These are phyloP conservation scores for Cryptocheilus praepositus DNA, from an alignment of 2,888 invertebrate species.

Conservation along the genomic window DNA sequence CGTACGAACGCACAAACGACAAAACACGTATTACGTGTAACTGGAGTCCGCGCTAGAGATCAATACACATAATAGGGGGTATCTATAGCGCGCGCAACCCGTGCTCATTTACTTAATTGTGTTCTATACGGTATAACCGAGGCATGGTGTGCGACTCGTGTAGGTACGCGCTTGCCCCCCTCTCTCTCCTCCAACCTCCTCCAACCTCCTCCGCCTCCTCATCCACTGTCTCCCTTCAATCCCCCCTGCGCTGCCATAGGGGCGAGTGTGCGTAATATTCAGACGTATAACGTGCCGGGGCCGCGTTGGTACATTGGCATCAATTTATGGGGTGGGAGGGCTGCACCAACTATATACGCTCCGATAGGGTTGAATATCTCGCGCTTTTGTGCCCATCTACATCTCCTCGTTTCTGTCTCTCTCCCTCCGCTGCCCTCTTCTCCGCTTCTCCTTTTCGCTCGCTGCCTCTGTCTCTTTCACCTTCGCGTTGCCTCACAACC, in stretches of 20 bases:
- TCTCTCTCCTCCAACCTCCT: constrained; percentile 20
- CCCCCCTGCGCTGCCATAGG: constrained; percentile 20
- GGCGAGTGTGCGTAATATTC: constrained; percentile 67
- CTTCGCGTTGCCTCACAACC: constrained; percentile 7
- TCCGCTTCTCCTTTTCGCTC: neutral
- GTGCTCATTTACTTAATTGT: constrained; percentile 75
- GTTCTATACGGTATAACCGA: constrained; percentile 70
- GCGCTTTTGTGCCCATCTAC: constrained; percentile 60
- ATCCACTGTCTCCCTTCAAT: constrained; percentile 24
- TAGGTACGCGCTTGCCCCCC: constrained; percentile 53
- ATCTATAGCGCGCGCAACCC: constrained; percentile 73
- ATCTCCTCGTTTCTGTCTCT: constrained; percentile 53
- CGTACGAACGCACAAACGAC: constrained; percentile 70
- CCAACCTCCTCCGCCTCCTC: constrained; percentile 25
- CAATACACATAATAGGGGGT: constrained; percentile 74
- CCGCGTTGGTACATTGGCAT: constrained; percentile 66
- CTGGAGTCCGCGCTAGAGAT: constrained; percentile 72
- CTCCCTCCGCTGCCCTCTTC: neutral
- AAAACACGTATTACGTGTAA: constrained; percentile 73
- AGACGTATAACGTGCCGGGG: constrained; percentile 65
- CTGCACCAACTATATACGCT: constrained; percentile 54
- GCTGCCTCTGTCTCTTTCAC: neutral
- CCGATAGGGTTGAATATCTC: constrained; percentile 63
- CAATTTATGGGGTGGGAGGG: constrained; percentile 66
- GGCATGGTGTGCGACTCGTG: constrained; percentile 57